phyloP scores from a whole-genome alignment of 1,140 invertebrate species.

The Drosophila lini region DNA sequence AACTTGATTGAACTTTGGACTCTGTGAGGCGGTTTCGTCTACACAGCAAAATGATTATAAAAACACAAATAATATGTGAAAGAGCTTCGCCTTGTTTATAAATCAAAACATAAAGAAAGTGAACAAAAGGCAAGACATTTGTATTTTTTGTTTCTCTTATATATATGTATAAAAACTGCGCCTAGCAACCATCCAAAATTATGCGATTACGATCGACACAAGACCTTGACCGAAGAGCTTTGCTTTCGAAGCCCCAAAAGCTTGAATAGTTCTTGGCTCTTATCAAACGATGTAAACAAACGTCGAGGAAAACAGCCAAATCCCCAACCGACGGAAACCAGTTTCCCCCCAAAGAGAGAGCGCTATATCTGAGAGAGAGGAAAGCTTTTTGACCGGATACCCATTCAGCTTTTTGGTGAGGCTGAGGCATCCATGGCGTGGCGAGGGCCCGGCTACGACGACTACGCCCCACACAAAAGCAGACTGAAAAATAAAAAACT shows the following conservation, averaged over 20 bases:
- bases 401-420: slow-evolving; percentile 25
- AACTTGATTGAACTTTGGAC: slow-evolving; percentile 59
- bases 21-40: slow-evolving; percentile 34
- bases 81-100: slow-evolving; percentile 20
- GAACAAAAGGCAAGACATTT: slow-evolving; percentile 11
- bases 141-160: background rate
- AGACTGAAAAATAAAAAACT: slow-evolving; percentile 20
- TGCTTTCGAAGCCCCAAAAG: slow-evolving; percentile 53
- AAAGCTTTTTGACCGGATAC: slow-evolving; percentile 41
- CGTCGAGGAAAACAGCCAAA: slow-evolving; percentile 64
- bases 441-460: slow-evolving; percentile 52
- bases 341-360: slow-evolving; percentile 29
- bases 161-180: slow-evolving; percentile 22
- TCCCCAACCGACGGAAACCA: slow-evolving; percentile 60
- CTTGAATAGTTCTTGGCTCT: slow-evolving; percentile 43
- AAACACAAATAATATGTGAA: slow-evolving; percentile 39
- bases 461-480: slow-evolving; percentile 43
- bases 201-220: slow-evolving; percentile 50
- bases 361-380: background rate
- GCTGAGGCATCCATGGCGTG: slow-evolving; percentile 25
- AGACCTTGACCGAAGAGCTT: slow-evolving; percentile 70
- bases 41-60: slow-evolving; percentile 32
- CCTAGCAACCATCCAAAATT: slow-evolving; percentile 57
- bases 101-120: slow-evolving; percentile 40
- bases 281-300: slow-evolving; percentile 78